Conservation (phyloP, 2,113 vertebrate genomes). For the Ptilorrhoa leucosticta region DNA sequence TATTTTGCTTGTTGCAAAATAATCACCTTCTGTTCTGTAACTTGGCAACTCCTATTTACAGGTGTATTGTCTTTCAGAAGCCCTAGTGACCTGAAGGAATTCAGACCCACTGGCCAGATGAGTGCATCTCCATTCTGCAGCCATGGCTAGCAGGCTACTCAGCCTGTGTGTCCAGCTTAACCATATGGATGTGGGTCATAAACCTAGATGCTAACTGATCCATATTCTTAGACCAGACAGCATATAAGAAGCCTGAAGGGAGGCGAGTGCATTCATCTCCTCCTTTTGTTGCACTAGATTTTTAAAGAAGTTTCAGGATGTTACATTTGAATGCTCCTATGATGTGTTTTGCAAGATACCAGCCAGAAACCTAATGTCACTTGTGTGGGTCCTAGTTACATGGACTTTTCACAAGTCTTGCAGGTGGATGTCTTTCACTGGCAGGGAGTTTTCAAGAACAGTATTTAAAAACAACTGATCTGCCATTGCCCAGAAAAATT, state of each 20-base stretch:
- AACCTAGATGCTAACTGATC: background rate
- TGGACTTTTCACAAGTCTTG: background rate
- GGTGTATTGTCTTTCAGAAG: background rate
- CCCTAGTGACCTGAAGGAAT: background rate
- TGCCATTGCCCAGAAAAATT: background rate
- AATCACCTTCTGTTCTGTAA: background rate
- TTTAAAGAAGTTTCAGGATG: background rate
- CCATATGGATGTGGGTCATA: background rate
- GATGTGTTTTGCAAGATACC: background rate
- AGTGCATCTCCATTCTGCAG: background rate
- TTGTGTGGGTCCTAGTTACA: background rate
- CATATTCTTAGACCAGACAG: background rate
- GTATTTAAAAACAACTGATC: background rate
- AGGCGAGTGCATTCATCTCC: accelerated
- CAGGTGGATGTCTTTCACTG: background rate
- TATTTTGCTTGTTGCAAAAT: background rate
- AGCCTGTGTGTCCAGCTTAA: background rate
- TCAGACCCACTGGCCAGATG: accelerated
- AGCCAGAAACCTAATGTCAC: background rate
- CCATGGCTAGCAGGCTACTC: too few relatives aligned
- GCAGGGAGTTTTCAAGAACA: background rate
- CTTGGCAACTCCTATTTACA: background rate
- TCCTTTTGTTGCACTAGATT: background rate
- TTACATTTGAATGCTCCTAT: accelerated
- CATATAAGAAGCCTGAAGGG: background rate